These are phyloP conservation scores for Zaprionus obscuricornis DNA, from an alignment of 2,888 invertebrate species.

Conservation along the genomic window DNA sequence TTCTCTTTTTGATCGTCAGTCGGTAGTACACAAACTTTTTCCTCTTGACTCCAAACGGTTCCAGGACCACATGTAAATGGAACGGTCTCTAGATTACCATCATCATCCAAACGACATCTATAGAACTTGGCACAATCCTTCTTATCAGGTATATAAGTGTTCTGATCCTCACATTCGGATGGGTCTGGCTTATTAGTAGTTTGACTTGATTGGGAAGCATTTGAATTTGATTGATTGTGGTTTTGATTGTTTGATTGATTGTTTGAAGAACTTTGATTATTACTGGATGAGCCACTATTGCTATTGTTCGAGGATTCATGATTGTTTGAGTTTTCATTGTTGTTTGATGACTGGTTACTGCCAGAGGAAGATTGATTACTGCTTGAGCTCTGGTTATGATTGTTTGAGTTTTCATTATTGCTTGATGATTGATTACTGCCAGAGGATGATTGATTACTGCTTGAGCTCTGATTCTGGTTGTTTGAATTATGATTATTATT, in stretches of 20 bases:
- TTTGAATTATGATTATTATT: too few relatives aligned
- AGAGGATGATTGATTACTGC: conserved; percentile 5
- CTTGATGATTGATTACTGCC: conserved; percentile 13
- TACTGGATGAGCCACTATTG: conserved; percentile 5
- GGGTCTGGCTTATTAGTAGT: conserved; percentile 33
- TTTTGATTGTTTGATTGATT: too few relatives aligned
- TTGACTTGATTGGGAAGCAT: conserved; percentile 18
- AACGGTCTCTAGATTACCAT: conserved; percentile 83
- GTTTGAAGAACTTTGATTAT: conserved; percentile 24
- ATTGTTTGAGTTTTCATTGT: conserved; percentile 24
- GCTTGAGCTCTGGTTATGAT: conserved; percentile 23
- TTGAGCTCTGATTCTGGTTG: not conserved
- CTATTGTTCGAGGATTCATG: conserved; percentile 29
- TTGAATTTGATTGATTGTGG: too few relatives aligned
- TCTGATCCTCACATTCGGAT: conserved; percentile 80
- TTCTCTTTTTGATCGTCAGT: conserved; percentile 73
- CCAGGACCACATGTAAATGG: conserved; percentile 85
- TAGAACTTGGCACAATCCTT: conserved; percentile 86
- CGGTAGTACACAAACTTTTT: conserved; percentile 84
- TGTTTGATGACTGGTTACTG: too few relatives aligned
- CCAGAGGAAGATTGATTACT: too few relatives aligned
- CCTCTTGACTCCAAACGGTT: conserved; percentile 86
- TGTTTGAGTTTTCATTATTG: conserved; percentile 18
- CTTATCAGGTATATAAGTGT: conserved; percentile 83
- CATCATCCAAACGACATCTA: conserved; percentile 84